Percentiles rank a stretch among this genome's conserved stretches.
phyloP scores from a whole-genome alignment of 1,140 invertebrate genomes.

The Papilio machaon region DNA sequence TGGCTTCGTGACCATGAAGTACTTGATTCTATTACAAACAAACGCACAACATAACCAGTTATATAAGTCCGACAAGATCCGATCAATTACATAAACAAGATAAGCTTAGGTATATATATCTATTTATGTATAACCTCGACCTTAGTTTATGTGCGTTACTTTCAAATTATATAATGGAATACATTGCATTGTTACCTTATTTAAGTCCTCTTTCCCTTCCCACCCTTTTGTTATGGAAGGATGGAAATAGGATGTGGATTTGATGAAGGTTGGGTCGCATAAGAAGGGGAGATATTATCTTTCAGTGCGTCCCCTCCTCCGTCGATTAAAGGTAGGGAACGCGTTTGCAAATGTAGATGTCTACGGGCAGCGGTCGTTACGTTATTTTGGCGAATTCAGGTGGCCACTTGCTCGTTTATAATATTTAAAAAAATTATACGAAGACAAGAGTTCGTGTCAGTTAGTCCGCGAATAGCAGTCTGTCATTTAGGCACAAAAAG shows the following conservation, averaged over 20 bases:
- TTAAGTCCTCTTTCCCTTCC: too few species aligned
- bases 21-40: background rate
- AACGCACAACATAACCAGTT: background rate
- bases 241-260: too few species aligned
- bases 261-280: too few species aligned
- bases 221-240: too few species aligned
- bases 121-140: background rate
- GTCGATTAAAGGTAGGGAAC: too few species aligned
- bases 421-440: too few species aligned
- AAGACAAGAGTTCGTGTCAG: too few species aligned
- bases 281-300: too few species aligned
- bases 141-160: background rate
- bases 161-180: background rate
- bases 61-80: background rate
- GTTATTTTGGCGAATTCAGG: background rate
- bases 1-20: background rate
- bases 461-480: too few species aligned
- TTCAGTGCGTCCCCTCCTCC: too few species aligned
- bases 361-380: background rate
- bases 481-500: too few species aligned
- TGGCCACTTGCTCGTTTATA: too few species aligned
- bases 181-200: background rate
- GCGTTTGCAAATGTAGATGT: background rate
- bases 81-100: conserved; percentile 9
- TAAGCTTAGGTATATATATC: conserved; percentile 3